phyloP scores from a whole-genome alignment of 2,797 vertebrate genomes.

The Rhodeus uyekii region DNA sequence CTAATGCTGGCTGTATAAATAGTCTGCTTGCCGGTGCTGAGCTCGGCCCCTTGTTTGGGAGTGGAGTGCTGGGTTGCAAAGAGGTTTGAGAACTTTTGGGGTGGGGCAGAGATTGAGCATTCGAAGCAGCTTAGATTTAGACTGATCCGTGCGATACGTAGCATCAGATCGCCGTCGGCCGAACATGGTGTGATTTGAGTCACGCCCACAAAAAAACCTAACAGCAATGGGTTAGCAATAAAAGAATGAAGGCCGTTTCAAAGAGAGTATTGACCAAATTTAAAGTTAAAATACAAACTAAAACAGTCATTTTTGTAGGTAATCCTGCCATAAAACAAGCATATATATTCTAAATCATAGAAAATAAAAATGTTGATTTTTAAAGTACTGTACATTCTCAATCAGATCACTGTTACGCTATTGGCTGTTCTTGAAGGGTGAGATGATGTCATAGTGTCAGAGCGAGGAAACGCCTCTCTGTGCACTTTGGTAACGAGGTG shows the following conservation, averaged over 20 bases:
- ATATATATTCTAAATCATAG: not conserved
- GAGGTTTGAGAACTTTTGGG: slow-evolving; percentile 58
- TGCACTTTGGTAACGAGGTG: slow-evolving; percentile 65
- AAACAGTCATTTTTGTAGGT: not conserved
- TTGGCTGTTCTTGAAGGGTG: slow-evolving; percentile 15
- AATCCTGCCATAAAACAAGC: not conserved
- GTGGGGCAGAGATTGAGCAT: slow-evolving; percentile 73
- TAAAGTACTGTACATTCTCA: not conserved
- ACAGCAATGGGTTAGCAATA: slow-evolving; percentile 56
- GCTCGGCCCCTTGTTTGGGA: slow-evolving; percentile 72
- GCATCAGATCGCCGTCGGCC: slow-evolving; percentile 64
- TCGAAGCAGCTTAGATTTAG: slow-evolving; percentile 68
- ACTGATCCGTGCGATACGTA: slow-evolving; percentile 59
- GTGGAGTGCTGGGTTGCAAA: slow-evolving; percentile 60
- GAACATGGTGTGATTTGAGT: slow-evolving; percentile 62
- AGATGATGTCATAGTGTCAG: slow-evolving; percentile 72
- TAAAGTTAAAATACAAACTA: not conserved
- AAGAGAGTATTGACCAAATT: slow-evolving; percentile 11
- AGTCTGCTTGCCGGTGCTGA: slow-evolving; percentile 75
- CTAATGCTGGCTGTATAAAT: slow-evolving; percentile 76
- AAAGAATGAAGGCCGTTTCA: slow-evolving; percentile 39
- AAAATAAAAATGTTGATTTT: not conserved
- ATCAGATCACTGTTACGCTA: not conserved
- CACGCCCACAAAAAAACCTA: slow-evolving; percentile 64
- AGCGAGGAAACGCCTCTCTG: slow-evolving; percentile 58